Evolutionary conservation across 2,888 invertebrate genomes (phyloP).

Genomic region (Ormyrus rosae): DNA sequence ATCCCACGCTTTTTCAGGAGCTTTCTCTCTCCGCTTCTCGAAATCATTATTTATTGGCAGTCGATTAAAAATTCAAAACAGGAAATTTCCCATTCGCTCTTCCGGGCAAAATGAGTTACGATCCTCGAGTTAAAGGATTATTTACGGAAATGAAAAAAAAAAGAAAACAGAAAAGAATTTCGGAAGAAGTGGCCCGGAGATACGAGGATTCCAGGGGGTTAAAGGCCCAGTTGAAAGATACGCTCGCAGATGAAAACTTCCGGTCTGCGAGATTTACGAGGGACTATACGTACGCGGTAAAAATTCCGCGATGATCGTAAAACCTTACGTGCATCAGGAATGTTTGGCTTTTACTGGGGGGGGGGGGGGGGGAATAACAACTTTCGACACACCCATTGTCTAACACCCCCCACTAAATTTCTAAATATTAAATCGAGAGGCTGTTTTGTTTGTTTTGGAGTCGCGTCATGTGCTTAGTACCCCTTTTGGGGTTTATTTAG

Average conservation of each 20-base stretch:
- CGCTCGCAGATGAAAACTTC: background rate
- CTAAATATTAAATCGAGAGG: background rate
- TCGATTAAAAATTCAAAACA: constrained; percentile 31
- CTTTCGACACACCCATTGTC: constrained; percentile 7
- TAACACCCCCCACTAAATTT: background rate
- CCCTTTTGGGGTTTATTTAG: too few relatives aligned
- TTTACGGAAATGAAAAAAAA: too few relatives aligned
- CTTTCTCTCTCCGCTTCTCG: constrained; percentile 12
- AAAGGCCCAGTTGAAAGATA: constrained; percentile 1
- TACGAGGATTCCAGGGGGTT: background rate
- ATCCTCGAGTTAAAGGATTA: too few relatives aligned
- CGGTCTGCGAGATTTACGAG: constrained; percentile 8
- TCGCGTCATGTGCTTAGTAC: too few relatives aligned
- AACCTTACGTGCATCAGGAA: constrained; percentile 10
- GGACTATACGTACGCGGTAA: constrained; percentile 1
- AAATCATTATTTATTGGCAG: constrained; percentile 44
- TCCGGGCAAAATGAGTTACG: too few relatives aligned
- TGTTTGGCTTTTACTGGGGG: constrained; percentile 6
- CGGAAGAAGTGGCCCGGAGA: too few relatives aligned
- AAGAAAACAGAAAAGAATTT: too few relatives aligned
- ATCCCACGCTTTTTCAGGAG: background rate
- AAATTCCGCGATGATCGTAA: constrained; percentile 38
- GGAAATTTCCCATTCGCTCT: too few relatives aligned
- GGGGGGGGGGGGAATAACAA: background rate
- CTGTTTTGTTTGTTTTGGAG: too few relatives aligned